Evolutionary conservation across 23 tunicate species (phyloP).

Genomic region (Phallusia fumigata): DNA sequence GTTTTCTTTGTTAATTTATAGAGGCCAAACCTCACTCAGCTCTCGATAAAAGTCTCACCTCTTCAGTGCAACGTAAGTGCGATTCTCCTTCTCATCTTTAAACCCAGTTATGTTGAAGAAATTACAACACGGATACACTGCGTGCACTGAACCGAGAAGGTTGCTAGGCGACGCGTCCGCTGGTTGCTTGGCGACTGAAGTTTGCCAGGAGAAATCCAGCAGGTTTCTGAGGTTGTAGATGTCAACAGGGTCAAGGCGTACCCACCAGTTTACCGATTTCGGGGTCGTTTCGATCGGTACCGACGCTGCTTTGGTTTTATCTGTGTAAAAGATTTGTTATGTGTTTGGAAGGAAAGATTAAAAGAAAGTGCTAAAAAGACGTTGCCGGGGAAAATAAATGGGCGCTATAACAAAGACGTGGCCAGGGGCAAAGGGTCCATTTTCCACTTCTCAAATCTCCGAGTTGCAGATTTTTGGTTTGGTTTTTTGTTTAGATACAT

Average conservation of each 20-base stretch:
- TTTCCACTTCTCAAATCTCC: no score
- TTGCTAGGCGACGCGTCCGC: neutral
- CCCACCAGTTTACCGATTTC: slow-evolving; percentile 76
- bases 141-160: slow-evolving; percentile 39
- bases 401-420: no score
- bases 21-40: no score
- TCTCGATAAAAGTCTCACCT: neutral
- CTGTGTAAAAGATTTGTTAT: neutral
- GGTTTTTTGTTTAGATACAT: no score
- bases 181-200: neutral
- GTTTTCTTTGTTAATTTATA: no score
- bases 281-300: neutral
- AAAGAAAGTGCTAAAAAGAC: no score
- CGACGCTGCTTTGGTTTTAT: neutral
- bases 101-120: slow-evolving; percentile 27
- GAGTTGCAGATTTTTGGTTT: no score
- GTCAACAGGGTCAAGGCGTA: slow-evolving; percentile 42
- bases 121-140: slow-evolving; percentile 74
- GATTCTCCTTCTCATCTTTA: neutral
- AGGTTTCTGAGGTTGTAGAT: slow-evolving; percentile 37
- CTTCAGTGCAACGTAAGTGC: slow-evolving; percentile 1
- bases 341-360: no score
- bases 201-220: slow-evolving; percentile 18
- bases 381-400: no score
- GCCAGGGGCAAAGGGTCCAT: no score